Evolutionary conservation across 2,113 vertebrate genomes (phyloP).

Genomic region (Myiagra hebetior): DNA sequence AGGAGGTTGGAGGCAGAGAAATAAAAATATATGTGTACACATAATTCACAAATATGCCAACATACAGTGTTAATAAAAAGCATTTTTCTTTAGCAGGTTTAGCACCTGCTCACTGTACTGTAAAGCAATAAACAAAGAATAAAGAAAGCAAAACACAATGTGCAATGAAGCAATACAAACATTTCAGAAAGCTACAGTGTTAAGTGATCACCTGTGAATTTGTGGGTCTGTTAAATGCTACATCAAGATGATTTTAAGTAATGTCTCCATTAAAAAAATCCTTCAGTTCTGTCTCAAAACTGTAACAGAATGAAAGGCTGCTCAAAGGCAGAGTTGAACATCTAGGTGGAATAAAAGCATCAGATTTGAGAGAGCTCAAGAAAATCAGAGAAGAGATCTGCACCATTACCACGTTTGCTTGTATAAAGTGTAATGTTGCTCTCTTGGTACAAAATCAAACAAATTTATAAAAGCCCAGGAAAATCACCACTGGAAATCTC

Average conservation of each 20-base stretch:
- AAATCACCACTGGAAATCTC: background rate
- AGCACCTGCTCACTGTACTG: constrained; percentile 46
- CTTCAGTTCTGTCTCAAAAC: constrained; percentile 20
- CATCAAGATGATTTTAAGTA: constrained; percentile 31
- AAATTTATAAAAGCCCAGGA: background rate
- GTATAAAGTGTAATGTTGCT: background rate
- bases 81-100: constrained; percentile 47
- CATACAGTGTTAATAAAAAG: background rate
- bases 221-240: constrained; percentile 44
- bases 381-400: background rate
- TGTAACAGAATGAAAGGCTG: constrained; percentile 19
- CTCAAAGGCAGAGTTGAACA: background rate
- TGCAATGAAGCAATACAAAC: constrained; percentile 46
- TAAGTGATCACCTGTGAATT: constrained; percentile 57
- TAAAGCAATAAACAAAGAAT: constrained; percentile 60
- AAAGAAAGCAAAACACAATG: constrained; percentile 53
- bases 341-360: constrained; percentile 1
- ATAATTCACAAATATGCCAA: background rate
- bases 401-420: background rate
- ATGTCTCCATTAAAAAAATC: constrained; percentile 25
- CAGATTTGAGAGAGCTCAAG: background rate
- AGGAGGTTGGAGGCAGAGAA: background rate
- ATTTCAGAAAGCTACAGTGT: constrained; percentile 36
- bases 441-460: background rate
- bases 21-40: background rate